phyloP scores from a whole-genome alignment of 1,140 invertebrate genomes.

The Cyclina sinensis region DNA sequence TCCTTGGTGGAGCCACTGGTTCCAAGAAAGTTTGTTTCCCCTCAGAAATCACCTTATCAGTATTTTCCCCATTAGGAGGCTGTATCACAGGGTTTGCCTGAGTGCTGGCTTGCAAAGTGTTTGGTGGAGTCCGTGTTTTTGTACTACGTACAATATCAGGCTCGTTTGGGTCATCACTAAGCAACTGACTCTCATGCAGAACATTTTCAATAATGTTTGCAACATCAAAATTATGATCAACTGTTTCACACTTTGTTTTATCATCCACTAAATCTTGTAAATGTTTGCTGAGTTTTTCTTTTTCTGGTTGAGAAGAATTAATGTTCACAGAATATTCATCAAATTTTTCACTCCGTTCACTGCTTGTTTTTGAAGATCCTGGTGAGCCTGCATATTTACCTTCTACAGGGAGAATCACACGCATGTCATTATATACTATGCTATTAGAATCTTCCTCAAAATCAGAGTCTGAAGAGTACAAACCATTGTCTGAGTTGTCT shows the following conservation, averaged over 20 bases:
- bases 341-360: slow-evolving; percentile 47
- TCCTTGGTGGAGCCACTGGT: slow-evolving; percentile 70
- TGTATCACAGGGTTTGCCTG: slow-evolving; percentile 94
- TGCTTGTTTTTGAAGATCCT: not conserved
- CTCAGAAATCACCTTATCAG: not conserved
- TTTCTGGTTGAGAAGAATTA: slow-evolving; percentile 74
- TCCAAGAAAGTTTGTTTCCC: slow-evolving; percentile 15
- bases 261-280: slow-evolving; percentile 52
- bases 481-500: slow-evolving; percentile 21
- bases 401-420: not conserved
- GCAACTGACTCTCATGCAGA: slow-evolving; percentile 76
- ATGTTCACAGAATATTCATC: slow-evolving; percentile 70
- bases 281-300: slow-evolving; percentile 75
- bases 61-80: slow-evolving; percentile 85
- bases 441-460: slow-evolving; percentile 47
- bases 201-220: slow-evolving; percentile 76
- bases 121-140: slow-evolving; percentile 88
- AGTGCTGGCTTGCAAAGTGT: slow-evolving; percentile 87
- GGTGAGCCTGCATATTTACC: not conserved
- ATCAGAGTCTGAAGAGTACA: slow-evolving; percentile 57
- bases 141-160: slow-evolving; percentile 98
- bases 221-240: slow-evolving; percentile 63
- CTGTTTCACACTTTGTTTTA: slow-evolving; percentile 34
- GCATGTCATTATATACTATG: not conserved
- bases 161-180: slow-evolving; percentile 87